Evolutionary conservation across 1,140 invertebrate genomes (phyloP), one percentile per base, ranked within the genome.

Genomic region (Camponotus vicinus): DNA sequence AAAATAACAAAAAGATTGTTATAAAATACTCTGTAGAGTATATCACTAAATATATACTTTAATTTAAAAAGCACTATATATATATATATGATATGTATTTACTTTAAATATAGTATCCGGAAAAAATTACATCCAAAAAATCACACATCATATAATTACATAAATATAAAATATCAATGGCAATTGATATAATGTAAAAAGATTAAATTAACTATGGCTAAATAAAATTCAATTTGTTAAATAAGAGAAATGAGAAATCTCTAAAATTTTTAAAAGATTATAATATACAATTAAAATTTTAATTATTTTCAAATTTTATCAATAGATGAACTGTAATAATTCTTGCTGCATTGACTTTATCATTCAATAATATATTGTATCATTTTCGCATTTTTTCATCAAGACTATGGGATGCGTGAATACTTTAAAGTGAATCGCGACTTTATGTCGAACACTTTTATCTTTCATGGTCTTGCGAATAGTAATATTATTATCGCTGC

Each of bases 401-500:
- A 18, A 40, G 15, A 42, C 40, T 34, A 7, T 34, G 15, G 9
- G 21, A 13, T 8, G n/a, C 37, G 40, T n/a, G 27, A 7, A 18
- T 21, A 61, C 32, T 61, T 75, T 63, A 27, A 69, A 71, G 13
- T 34, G 15, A 40, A 45, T 59, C 21, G 27, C 18, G 15, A 71
- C 67, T 61, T 73, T 45, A 59, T 11, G 52, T 40, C 5, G 55
- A 57, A 70, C 45, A 49, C 57, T 75, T 70, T 73, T 70, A 70
- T 73, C 69, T 75, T 49, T 37, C 69, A 75, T 45, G 55, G 78
- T 80, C 64, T 80, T 45, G 52, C 18, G 59, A 67, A 42, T 63
- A 75, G 69, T 45, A 83, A 83, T 61, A 32, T 83, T 83, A 83
- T 83, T 83, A 73, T 82, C 55, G 69, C 40, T 40, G 40, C 79